phyloP scores from a whole-genome alignment of 2,797 vertebrate species.

The Semaprochilodus insignis region DNA sequence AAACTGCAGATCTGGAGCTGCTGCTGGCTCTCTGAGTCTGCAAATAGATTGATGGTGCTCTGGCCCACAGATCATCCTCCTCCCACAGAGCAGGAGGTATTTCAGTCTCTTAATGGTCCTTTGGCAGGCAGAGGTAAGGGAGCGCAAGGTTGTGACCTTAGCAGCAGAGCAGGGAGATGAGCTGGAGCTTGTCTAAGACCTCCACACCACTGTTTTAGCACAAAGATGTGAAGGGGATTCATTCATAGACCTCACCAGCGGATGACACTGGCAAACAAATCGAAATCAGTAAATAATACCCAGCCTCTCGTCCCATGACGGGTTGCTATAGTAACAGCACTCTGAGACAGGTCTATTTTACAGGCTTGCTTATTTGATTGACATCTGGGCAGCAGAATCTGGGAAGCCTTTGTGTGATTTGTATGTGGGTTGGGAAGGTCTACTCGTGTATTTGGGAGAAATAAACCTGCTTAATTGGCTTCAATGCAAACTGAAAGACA shows the following conservation, averaged over 20 bases:
- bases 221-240: background rate
- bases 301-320: background rate
- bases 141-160: background rate
- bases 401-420: background rate
- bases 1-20: background rate
- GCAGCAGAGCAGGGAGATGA: background rate
- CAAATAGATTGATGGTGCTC: conserved; percentile 6
- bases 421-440: background rate
- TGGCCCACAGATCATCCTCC: conserved; percentile 61
- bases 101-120: conserved; percentile 78
- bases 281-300: conserved; percentile 2
- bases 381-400: background rate
- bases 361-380: background rate
- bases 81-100: conserved; percentile 60
- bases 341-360: background rate
- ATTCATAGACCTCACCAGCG: background rate
- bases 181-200: background rate
- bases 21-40: background rate
- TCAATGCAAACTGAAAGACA: background rate
- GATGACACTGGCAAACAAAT: background rate
- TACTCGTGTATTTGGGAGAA: background rate
- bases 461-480: background rate
- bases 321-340: conserved; percentile 20
- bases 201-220: background rate
- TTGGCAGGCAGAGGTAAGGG: conserved; percentile 43